phyloP scores from a whole-genome alignment of 2,888 invertebrate species.

The Masnerella sp. region DNA sequence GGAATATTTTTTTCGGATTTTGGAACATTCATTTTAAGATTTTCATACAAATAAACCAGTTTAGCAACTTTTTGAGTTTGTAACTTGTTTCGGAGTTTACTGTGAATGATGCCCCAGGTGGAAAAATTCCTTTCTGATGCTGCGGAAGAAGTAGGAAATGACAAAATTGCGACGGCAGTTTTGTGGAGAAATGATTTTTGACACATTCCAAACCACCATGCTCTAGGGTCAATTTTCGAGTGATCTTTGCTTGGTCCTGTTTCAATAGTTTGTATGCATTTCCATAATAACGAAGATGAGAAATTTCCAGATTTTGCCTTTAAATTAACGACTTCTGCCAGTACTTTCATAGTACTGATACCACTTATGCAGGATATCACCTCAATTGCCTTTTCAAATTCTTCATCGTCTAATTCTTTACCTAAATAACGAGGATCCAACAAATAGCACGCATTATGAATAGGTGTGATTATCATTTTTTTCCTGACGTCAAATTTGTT shows the following conservation, averaged over 20 bases:
- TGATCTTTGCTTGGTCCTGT: conserved; percentile 14
- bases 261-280: conserved; percentile 9
- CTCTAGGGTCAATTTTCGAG: conserved; percentile 11
- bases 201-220: conserved; percentile 24
- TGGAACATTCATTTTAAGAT: conserved; percentile 1
- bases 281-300: conserved; percentile 14
- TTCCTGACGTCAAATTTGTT: background rate
- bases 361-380: conserved; percentile 12
- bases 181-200: conserved; percentile 17
- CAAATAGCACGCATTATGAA: conserved; percentile 22
- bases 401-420: conserved; percentile 2
- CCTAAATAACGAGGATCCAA: conserved; percentile 26
- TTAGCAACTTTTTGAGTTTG: conserved; percentile 10
- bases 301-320: conserved; percentile 16
- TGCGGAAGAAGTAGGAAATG: conserved; percentile 28
- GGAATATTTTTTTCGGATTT: conserved; percentile 8
- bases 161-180: conserved; percentile 12
- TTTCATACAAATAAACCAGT: conserved; percentile 24
- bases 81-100: conserved; percentile 12
- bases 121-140: conserved; percentile 28
- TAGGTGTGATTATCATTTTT: conserved; percentile 7
- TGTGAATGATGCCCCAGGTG: conserved; percentile 17
- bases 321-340: conserved; percentile 17
- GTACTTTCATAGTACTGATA: background rate
- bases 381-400: conserved; percentile 12